phyloP scores from a whole-genome alignment of 2,888 invertebrate genomes.

The Psylliodes chrysocephalus region DNA sequence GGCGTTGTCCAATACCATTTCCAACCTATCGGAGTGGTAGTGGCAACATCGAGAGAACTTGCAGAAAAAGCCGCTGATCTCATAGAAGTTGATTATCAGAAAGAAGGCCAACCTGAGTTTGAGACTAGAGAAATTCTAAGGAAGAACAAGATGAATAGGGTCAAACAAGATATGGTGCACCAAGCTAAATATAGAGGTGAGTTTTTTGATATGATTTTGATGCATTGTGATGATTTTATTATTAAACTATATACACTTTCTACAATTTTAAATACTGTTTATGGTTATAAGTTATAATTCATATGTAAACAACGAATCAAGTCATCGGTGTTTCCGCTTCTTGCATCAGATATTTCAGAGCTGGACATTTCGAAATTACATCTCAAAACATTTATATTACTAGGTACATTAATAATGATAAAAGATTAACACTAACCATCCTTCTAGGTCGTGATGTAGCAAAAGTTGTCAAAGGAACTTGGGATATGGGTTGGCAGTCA shows the following conservation, averaged over 20 bases:
- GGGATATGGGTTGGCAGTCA: conserved; percentile 73
- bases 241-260: no score
- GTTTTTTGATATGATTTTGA: no score
- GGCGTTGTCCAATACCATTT: conserved; percentile 71
- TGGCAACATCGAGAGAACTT: conserved; percentile 70
- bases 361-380: no score
- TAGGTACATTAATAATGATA: no score
- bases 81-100: conserved; percentile 68
- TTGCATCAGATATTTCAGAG: no score
- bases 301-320: no score
- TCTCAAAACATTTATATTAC: no score
- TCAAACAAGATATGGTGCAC: conserved; percentile 57
- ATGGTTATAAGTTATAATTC: no score
- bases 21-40: conserved; percentile 78
- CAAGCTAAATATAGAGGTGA: conserved; percentile 57
- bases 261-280: no score
- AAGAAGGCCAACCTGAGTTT: conserved; percentile 62
- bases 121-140: conserved; percentile 65
- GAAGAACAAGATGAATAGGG: conserved; percentile 62
- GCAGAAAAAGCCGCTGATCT: conserved; percentile 70
- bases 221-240: no score
- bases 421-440: no score
- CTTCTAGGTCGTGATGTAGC: conserved; percentile 61
- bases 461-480: conserved; percentile 68
- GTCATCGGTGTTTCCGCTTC: no score